Evolutionary conservation across 2,888 invertebrate genomes (phyloP).

Genomic region (Plemyria rubiginata): DNA sequence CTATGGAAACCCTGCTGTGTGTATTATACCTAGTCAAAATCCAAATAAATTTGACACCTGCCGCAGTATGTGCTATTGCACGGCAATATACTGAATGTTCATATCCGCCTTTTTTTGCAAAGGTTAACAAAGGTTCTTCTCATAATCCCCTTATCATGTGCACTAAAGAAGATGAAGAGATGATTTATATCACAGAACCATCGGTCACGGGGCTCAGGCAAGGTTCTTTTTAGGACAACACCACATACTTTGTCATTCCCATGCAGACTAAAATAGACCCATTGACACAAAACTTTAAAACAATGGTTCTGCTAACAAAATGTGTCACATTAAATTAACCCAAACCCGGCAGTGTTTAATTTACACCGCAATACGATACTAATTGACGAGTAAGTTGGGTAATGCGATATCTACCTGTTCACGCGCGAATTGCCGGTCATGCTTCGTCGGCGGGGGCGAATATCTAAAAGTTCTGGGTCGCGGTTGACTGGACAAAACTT

Average conservation of each 20-base stretch:
- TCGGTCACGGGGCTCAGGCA: too few species aligned
- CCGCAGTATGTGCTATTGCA: too few species aligned
- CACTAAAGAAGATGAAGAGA: too few species aligned
- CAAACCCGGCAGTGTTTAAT: conserved; percentile 34
- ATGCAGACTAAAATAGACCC: not conserved
- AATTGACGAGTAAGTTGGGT: conserved; percentile 26
- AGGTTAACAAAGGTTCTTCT: too few species aligned
- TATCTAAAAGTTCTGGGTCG: conserved; percentile 1
- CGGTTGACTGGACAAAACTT: not conserved
- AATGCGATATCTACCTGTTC: conserved; percentile 86
- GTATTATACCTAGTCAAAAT: too few species aligned
- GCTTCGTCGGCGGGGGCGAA: conserved; percentile 81
- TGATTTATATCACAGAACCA: too few species aligned
- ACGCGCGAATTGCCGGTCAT: conserved; percentile 96
- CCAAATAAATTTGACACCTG: too few species aligned
- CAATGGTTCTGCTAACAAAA: not conserved
- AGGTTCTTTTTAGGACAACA: too few species aligned
- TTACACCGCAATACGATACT: conserved; percentile 28
- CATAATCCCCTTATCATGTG: too few species aligned
- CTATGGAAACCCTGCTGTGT: too few species aligned
- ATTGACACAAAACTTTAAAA: not conserved
- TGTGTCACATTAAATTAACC: conserved; percentile 22
- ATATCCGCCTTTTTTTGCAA: too few species aligned
- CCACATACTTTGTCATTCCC: not conserved
- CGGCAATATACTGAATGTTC: too few species aligned